A percentile compares a stretch with the other conserved stretches of the same genome.
Conservation (phyloP, 1,140 invertebrate species). For the Orussus abietinus region DNA sequence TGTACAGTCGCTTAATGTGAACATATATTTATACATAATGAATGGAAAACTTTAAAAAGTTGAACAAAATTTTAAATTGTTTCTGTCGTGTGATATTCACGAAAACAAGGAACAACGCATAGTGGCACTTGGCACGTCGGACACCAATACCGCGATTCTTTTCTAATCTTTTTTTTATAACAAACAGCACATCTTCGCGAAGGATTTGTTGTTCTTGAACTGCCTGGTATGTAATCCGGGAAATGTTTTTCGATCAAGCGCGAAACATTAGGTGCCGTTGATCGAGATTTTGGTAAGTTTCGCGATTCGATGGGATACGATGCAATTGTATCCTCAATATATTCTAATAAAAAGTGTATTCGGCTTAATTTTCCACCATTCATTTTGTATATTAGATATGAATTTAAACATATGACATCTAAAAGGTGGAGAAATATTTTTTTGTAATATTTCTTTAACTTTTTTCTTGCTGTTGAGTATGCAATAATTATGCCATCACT, state of each 20-base stretch:
- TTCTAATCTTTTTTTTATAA: conserved; percentile 13
- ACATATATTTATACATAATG: conserved; percentile 2
- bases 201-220: conserved; percentile 11
- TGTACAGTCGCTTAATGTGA: background rate
- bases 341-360: conserved; percentile 10
- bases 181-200: conserved; percentile 10
- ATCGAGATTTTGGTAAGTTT: conserved; percentile 12
- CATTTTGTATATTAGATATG: conserved; percentile 10
- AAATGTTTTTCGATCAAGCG: conserved; percentile 8
- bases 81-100: conserved; percentile 2
- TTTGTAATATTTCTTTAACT: conserved; percentile 11
- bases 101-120: conserved; percentile 2
- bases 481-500: conserved; percentile 10
- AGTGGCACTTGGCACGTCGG: conserved; percentile 6
- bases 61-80: conserved; percentile 9
- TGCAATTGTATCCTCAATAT: conserved; percentile 10
- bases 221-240: conserved; percentile 10
- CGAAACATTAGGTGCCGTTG: conserved; percentile 10
- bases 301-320: conserved; percentile 11
- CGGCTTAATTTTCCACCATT: conserved; percentile 9
- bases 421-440: too few species aligned
- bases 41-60: conserved; percentile 7
- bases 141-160: conserved; percentile 13
- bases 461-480: conserved; percentile 12
- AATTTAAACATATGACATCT: background rate